Evolutionary conservation across 2,888 invertebrate species (phyloP).

Genomic region (Eucera pruinosa): DNA sequence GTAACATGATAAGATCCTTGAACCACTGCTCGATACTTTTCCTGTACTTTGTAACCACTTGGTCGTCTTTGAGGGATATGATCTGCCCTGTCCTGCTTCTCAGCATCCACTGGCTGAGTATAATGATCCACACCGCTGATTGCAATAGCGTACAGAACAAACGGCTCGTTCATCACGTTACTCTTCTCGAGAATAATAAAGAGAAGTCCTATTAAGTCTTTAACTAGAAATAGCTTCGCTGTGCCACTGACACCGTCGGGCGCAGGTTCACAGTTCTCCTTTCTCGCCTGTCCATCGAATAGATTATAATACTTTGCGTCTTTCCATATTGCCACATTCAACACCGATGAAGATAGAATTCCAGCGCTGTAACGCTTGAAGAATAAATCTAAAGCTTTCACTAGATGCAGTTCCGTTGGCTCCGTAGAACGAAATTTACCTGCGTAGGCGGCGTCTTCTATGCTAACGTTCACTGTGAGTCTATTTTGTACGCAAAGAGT

Average conservation of each 20-base stretch:
- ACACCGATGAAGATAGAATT: constrained; percentile 74
- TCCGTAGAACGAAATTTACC: constrained; percentile 79
- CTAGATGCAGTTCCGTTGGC: constrained; percentile 76
- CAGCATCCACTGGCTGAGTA: constrained; percentile 50
- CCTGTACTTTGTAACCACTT: constrained; percentile 76
- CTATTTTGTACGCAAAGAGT: constrained; percentile 73
- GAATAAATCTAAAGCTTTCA: constrained; percentile 78
- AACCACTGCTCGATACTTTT: constrained; percentile 76
- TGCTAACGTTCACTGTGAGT: constrained; percentile 71
- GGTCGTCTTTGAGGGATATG: constrained; percentile 69
- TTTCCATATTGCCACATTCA: constrained; percentile 80
- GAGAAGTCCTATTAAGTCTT: constrained; percentile 72
- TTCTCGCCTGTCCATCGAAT: constrained; percentile 79
- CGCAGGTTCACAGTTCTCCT: constrained; percentile 70
- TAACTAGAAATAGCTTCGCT: constrained; percentile 78
- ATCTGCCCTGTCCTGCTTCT: constrained; percentile 53
- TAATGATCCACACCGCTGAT: constrained; percentile 66
- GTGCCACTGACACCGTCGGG: constrained; percentile 58
- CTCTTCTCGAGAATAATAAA: constrained; percentile 80
- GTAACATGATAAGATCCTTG: constrained; percentile 78
- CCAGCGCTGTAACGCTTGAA: constrained; percentile 75
- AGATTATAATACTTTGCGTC: constrained; percentile 72
- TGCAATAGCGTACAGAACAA: constrained; percentile 74
- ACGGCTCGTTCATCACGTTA: constrained; percentile 76
- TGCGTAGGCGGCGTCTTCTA: constrained; percentile 77